Conservation (phyloP, 2,113 vertebrate genomes). For the Nycticorax nycticorax region DNA sequence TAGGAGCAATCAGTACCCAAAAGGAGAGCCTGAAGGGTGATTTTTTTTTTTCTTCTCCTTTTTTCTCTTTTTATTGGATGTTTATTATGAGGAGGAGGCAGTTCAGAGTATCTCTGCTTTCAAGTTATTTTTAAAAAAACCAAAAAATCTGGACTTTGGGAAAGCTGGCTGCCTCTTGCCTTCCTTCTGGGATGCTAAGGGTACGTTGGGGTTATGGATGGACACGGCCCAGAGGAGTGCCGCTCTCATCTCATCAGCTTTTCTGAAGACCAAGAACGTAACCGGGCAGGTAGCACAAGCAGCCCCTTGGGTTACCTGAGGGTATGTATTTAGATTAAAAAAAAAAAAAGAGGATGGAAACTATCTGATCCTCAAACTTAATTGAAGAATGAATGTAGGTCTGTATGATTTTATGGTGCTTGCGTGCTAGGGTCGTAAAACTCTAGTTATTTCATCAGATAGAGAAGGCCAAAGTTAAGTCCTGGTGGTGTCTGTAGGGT, state of each 20-base stretch:
- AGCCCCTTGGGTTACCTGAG: background rate
- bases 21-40: accelerated
- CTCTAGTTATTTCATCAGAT: background rate
- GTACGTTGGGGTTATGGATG: background rate
- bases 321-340: background rate
- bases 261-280: background rate
- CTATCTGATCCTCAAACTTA: background rate
- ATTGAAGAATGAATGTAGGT: background rate
- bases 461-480: background rate
- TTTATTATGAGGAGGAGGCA: background rate
- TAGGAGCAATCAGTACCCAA: background rate
- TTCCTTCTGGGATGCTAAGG: background rate
- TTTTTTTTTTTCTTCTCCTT: background rate
- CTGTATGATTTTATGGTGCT: background rate
- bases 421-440: background rate
- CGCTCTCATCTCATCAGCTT: background rate
- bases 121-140: background rate
- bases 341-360: background rate
- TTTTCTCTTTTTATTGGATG: background rate
- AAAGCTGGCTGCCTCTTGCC: background rate
- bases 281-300: background rate
- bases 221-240: background rate
- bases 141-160: background rate
- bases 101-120: background rate
- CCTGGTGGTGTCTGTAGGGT: background rate